Conservation (phyloP, 2,113 vertebrate species). For the Ophthalmotilapia sp. region DNA sequence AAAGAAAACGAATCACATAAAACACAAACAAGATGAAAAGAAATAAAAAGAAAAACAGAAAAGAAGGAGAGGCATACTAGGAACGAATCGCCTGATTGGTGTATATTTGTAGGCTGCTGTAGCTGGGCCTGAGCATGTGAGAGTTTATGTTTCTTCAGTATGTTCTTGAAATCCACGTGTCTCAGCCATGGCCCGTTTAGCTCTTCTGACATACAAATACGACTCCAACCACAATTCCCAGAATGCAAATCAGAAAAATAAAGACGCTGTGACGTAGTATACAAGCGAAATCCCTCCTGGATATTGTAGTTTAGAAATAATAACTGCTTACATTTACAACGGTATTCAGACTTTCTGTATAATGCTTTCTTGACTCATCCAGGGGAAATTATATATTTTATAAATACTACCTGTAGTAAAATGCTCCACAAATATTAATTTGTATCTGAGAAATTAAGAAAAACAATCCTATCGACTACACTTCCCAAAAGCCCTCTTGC, state of each 20-base stretch:
- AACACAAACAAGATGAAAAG: background rate
- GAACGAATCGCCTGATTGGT: background rate
- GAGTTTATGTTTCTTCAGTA: background rate
- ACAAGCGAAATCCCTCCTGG: background rate
- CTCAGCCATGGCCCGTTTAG: conserved; percentile 16
- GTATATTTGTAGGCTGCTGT: background rate
- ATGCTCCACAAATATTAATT: background rate
- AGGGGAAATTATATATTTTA: rapidly evolving
- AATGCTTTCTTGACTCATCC: rapidly evolving
- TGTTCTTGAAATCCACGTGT: conserved; percentile 56
- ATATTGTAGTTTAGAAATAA: conserved; percentile 40
- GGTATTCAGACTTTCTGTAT: rapidly evolving
- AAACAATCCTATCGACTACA: conserved; percentile 21
- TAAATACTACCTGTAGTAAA: background rate
- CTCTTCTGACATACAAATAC: conserved; percentile 12
- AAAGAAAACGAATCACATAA: background rate
- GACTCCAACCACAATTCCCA: conserved; percentile 45
- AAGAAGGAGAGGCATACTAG: background rate
- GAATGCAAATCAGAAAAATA: background rate
- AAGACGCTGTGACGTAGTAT: background rate
- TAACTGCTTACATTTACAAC: rapidly evolving
- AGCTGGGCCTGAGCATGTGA: background rate
- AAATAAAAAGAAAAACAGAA: background rate
- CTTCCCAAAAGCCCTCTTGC: background rate
- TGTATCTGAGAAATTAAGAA: background rate